Evolutionary conservation across 2,888 invertebrate genomes (phyloP).

Genomic region (Hydrotaea diabolus): DNA sequence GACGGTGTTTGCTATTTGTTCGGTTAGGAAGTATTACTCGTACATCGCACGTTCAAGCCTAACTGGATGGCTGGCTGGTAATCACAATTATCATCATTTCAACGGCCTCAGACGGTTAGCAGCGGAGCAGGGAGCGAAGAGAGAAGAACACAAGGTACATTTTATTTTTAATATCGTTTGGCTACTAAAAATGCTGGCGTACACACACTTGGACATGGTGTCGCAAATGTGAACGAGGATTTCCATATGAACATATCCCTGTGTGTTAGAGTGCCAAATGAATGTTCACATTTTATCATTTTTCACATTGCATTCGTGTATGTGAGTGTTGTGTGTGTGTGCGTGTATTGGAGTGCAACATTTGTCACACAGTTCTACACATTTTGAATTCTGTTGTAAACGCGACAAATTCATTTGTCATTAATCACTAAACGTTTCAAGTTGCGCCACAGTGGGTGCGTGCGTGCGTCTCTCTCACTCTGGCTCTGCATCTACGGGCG

Average conservation of each 20-base stretch:
- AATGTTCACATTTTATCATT: conserved; percentile 15
- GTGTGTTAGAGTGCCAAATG: not conserved
- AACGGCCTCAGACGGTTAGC: not conserved
- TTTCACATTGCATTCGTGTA: conserved; percentile 25
- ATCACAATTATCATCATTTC: conserved; percentile 51
- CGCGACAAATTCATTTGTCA: conserved; percentile 63
- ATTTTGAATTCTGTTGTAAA: conserved; percentile 55
- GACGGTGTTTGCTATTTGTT: not conserved
- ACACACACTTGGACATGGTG: not conserved
- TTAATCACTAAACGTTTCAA: conserved; percentile 65
- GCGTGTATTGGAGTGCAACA: conserved; percentile 30
- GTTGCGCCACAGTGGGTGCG: conserved; percentile 52
- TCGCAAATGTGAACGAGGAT: not conserved
- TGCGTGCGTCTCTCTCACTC: not conserved
- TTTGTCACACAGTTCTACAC: conserved; percentile 45
- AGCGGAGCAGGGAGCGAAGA: conserved; percentile 1
- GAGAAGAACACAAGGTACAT: conserved; percentile 43
- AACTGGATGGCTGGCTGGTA: conserved; percentile 29
- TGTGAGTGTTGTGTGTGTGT: not conserved
- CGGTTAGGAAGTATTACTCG: not conserved
- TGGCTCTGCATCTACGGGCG: not conserved
- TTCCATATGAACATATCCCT: not conserved
- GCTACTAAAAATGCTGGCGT: conserved; percentile 57
- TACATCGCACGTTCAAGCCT: not conserved
- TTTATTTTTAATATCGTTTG: conserved; percentile 60